Conservation (phyloP, 2,888 invertebrate genomes). For the Patella ulyssiponensis region DNA sequence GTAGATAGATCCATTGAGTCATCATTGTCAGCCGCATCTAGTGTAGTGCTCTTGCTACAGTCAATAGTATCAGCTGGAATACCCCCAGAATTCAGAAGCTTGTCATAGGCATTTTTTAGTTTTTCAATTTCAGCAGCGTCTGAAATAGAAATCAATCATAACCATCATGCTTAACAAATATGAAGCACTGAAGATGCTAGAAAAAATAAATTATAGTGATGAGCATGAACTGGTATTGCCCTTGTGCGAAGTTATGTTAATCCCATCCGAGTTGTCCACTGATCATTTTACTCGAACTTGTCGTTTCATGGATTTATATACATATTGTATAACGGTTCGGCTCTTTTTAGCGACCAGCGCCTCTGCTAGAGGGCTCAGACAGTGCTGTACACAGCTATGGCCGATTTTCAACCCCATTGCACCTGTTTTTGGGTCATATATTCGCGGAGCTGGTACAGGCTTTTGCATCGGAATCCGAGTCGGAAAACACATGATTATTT, state of each 20-base stretch:
- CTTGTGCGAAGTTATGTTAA: background rate
- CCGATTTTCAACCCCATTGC: too few relatives aligned
- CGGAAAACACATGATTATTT: too few relatives aligned
- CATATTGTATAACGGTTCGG: background rate
- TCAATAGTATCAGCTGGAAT: background rate
- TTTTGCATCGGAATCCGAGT: too few relatives aligned
- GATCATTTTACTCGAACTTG: background rate
- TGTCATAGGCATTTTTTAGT: background rate
- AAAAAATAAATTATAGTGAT: background rate
- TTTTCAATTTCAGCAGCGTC: slow-evolving; percentile 4
- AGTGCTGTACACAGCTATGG: too few relatives aligned
- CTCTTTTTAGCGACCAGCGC: too few relatives aligned
- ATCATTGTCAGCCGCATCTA: background rate
- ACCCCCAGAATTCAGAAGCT: background rate
- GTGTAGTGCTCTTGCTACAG: background rate
- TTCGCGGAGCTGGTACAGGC: too few relatives aligned
- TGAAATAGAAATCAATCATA: slow-evolving; percentile 9
- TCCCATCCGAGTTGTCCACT: background rate
- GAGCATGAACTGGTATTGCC: background rate
- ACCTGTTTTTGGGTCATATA: too few relatives aligned
- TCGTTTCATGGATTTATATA: background rate
- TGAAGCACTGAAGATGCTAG: background rate
- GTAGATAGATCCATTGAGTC: slow-evolving; percentile 18
- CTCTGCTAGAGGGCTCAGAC: too few relatives aligned
- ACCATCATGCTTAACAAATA: slow-evolving; percentile 4